Conservation (phyloP, 2,888 invertebrate species). For the Drosophila austrosaltans region DNA sequence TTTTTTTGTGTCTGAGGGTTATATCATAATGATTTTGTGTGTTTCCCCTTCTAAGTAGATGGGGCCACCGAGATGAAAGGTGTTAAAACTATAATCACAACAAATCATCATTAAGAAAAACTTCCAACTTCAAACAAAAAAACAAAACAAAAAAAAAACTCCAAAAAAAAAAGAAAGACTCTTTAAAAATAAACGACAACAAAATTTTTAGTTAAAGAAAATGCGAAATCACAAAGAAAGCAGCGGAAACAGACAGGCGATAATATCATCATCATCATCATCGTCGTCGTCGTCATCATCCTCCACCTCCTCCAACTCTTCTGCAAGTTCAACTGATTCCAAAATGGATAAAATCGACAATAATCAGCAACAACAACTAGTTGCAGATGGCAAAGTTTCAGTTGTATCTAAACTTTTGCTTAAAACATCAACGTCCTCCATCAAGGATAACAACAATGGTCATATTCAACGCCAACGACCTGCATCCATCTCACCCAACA, state of each 20-base stretch:
- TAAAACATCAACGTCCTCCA: constrained; percentile 24
- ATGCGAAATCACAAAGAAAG: constrained; percentile 77
- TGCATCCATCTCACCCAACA: constrained; percentile 66
- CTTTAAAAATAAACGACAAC: constrained; percentile 28
- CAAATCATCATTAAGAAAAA: constrained; percentile 19
- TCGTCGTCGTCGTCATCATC: constrained; percentile 12
- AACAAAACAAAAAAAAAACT: constrained; percentile 34
- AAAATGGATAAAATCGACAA: constrained; percentile 51
- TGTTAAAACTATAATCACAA: constrained; percentile 25
- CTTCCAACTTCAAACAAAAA: constrained; percentile 5
- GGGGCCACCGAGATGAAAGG: constrained; percentile 37
- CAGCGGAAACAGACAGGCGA: constrained; percentile 61
- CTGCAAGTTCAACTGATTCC: neutral
- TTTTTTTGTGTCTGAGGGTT: neutral
- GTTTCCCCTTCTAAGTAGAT: constrained; percentile 21
- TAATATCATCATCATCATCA: constrained; percentile 42
- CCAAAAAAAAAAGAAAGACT: constrained; percentile 27
- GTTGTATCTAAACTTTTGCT: constrained; percentile 48
- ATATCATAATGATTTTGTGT: constrained; percentile 8
- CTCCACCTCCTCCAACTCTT: neutral
- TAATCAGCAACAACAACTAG: neutral
- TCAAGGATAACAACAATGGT: constrained; percentile 35
- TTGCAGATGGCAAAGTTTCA: constrained; percentile 29
- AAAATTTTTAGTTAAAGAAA: constrained; percentile 65
- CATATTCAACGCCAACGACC: constrained; percentile 70